Evolutionary conservation across 2,888 invertebrate species (phyloP).

Genomic region (Ceramica pisi): DNA sequence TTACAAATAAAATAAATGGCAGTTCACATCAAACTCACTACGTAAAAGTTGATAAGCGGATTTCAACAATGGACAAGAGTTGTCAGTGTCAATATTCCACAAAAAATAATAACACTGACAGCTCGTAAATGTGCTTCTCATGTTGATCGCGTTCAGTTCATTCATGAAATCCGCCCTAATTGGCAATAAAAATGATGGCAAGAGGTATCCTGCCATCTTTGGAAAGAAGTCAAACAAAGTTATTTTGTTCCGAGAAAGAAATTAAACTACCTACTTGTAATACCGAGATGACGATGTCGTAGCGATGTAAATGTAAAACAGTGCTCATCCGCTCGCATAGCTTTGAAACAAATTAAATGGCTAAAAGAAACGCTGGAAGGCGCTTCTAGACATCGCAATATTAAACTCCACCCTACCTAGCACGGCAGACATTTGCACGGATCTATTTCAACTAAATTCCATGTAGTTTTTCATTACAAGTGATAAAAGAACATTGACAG

Average conservation of each 20-base stretch:
- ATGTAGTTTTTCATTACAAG: constrained; percentile 17
- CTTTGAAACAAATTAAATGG: constrained; percentile 19
- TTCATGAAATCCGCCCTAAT: no score
- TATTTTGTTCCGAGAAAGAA: background rate
- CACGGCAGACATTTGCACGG: background rate
- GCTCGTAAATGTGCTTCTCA: no score
- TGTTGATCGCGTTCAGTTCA: no score
- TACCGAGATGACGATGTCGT: background rate
- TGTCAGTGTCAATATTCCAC: no score
- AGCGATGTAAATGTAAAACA: background rate
- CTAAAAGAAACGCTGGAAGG: background rate
- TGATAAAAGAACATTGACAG: constrained; percentile 30
- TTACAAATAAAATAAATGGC: no score
- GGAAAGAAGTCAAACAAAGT: background rate
- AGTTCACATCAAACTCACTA: no score
- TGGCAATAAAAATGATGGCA: background rate
- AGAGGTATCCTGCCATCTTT: background rate
- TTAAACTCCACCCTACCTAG: background rate
- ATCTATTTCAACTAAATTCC: constrained; percentile 19
- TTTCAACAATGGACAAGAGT: no score
- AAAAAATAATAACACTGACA: no score
- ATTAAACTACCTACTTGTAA: background rate
- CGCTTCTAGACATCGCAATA: constrained; percentile 1
- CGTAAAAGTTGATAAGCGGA: background rate
- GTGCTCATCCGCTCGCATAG: background rate